Percentiles rank a stretch among this genome's conserved stretches.
Evolutionary conservation across 37 sponge, comb jelly and placozoan genomes (phyloP).

Genomic region (Mnemiopsis leidyi): DNA sequence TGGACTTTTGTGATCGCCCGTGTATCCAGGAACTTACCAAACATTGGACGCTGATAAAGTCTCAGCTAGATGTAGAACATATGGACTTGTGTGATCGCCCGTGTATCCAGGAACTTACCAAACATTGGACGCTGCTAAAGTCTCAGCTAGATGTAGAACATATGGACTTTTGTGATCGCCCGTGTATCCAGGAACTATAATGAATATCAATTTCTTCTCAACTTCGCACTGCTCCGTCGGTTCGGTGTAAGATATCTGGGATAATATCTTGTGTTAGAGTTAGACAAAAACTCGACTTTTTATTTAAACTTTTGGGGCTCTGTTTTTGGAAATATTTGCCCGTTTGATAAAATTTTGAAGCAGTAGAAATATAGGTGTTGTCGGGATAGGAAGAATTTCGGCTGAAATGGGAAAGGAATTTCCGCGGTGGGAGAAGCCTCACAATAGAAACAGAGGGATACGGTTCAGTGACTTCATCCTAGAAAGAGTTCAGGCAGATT

Average conservation of each 20-base stretch:
- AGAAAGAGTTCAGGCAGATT: neutral
- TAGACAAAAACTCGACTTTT: neutral
- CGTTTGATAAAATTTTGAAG: neutral
- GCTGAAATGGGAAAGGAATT: neutral
- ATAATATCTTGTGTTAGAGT: neutral
- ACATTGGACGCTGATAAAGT: neutral
- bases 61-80: slow-evolving; percentile 13
- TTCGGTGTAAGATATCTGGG: slow-evolving; percentile 30
- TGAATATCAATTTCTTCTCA: slow-evolving; percentile 12
- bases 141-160: neutral
- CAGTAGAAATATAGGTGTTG: neutral
- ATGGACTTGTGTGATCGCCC: too few species aligned
- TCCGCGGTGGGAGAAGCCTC: neutral
- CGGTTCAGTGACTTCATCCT: neutral
- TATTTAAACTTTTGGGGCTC: neutral
- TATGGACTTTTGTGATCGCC: slow-evolving; percentile 57
- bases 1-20: too few species aligned
- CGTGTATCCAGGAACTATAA: slow-evolving; percentile 49
- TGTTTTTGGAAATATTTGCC: neutral
- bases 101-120: too few species aligned
- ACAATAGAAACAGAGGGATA: neutral
- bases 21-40: too few species aligned
- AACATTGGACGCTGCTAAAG: neutral
- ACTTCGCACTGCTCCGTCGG: neutral
- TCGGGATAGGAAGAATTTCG: neutral